Evolutionary conservation across 2,888 invertebrate genomes (phyloP).

Genomic region (Yponomeuta cagnagella): DNA sequence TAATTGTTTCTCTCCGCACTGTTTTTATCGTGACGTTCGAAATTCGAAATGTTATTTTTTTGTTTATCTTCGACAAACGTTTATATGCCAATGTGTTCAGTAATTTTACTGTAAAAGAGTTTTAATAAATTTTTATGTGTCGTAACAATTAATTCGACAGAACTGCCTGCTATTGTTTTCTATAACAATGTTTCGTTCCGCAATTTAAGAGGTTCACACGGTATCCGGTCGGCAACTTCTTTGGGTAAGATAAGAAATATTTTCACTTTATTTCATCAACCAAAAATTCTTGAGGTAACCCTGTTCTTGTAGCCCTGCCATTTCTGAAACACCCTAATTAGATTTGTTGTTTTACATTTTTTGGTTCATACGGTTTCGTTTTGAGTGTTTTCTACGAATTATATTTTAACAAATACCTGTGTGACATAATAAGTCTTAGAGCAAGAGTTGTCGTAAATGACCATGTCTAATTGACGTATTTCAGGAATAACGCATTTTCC

Average conservation of each 20-base stretch:
- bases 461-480: too few relatives aligned
- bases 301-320: too few relatives aligned
- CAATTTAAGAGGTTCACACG: slow-evolving; percentile 44
- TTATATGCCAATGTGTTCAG: background rate
- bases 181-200: slow-evolving; percentile 42
- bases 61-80: background rate
- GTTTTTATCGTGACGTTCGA: background rate
- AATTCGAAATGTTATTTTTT: background rate
- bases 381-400: too few relatives aligned
- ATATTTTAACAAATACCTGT: too few relatives aligned
- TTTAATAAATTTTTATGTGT: slow-evolving; percentile 1
- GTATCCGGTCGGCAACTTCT: slow-evolving; percentile 29
- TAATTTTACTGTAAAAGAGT: background rate
- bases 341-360: too few relatives aligned
- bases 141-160: background rate
- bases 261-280: background rate
- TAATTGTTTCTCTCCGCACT: background rate
- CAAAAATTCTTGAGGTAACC: too few relatives aligned
- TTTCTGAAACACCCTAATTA: too few relatives aligned
- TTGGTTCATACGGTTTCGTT: too few relatives aligned
- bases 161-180: slow-evolving; percentile 15
- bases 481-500: too few relatives aligned
- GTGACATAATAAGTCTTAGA: too few relatives aligned
- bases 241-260: slow-evolving; percentile 39
- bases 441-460: too few relatives aligned